These are phyloP conservation scores for Numenius phaeopus DNA, from an alignment of 2,797 vertebrate genomes.

Conservation along the genomic window DNA sequence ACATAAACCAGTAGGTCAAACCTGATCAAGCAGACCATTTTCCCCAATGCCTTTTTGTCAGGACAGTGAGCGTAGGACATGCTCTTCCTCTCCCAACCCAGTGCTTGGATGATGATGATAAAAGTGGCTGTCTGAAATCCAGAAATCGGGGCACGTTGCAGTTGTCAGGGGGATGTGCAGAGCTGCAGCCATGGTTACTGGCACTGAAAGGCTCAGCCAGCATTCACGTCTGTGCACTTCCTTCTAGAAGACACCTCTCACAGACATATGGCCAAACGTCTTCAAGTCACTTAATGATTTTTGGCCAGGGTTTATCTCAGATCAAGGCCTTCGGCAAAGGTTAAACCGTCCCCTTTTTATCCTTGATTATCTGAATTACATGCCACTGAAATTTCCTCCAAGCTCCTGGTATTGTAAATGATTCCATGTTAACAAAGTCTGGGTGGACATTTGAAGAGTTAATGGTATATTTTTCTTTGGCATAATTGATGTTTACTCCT, in stretches of 20 bases:
- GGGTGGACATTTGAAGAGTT: neutral
- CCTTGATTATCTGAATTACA: neutral
- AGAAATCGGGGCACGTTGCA: neutral
- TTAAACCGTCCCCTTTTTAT: neutral
- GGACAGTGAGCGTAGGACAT: neutral
- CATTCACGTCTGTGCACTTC: rapidly evolving
- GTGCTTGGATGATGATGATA: neutral
- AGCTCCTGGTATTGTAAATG: neutral
- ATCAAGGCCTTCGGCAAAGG: neutral
- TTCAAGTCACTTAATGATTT: neutral
- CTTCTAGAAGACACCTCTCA: neutral
- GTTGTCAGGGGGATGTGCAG: neutral
- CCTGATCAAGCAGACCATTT: neutral
- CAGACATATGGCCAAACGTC: rapidly evolving
- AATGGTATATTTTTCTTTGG: neutral
- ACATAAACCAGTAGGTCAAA: neutral
- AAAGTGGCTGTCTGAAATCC: neutral
- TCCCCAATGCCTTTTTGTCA: neutral
- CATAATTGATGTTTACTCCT: slow-evolving; percentile 33
- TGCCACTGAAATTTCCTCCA: neutral
- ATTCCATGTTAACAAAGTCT: neutral
- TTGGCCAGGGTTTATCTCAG: neutral
- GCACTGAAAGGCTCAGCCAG: neutral
- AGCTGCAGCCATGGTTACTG: neutral
- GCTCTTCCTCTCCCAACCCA: neutral